Evolutionary conservation across 2,797 vertebrate genomes (phyloP), one percentile per base, ranked within the genome.

Genomic region (Agapornis canus): DNA sequence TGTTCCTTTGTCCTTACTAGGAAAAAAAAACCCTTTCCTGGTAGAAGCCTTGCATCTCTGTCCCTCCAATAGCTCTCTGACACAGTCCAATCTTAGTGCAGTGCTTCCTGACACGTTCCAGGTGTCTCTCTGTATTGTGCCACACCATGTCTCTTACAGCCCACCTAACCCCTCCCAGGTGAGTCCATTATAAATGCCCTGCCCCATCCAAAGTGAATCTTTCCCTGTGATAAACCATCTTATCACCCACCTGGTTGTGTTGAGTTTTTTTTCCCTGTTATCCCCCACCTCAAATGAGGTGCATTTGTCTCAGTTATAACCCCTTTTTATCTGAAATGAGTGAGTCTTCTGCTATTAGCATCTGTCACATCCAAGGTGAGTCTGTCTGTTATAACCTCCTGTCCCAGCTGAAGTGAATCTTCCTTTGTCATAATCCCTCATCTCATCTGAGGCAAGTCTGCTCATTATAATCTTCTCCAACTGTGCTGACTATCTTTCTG

Each of bases 341-440:
- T 29, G 79, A 92, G 56, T 92, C 66, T 91, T 80, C 86, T 94
- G 73, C 90, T 95, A 94, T 95, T 96, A 96, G 86, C 94, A 96
- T 96, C 89, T 96, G 84, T 96, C 96, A 93, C 78, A 66, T 87
- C 92, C 89, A 95, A 95, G 94, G 95, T 95, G 93, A 97, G 52
- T 89, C 83, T 93, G 86, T 89, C 71, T 94, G 72, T 91, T 92
- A 92, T 63, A 96, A 93, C 69, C 91, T 95, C 93, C 65, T 89
- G 84, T 94, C 93, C 93, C 84, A 92, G 78, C 45, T 93, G 84
- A 92, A 93, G 93, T 95, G 92, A 89, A 95, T 97, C 93, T 95
- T 87, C 91, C 82, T 93, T 80, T 96, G 95, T 95, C 93, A 91
- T 92, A 97, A 96, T 95, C 80, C 87, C 82, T 95, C 87, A 88